Evolutionary conservation across 2,797 vertebrate genomes (phyloP).

Genomic region (Acomys russatus): DNA sequence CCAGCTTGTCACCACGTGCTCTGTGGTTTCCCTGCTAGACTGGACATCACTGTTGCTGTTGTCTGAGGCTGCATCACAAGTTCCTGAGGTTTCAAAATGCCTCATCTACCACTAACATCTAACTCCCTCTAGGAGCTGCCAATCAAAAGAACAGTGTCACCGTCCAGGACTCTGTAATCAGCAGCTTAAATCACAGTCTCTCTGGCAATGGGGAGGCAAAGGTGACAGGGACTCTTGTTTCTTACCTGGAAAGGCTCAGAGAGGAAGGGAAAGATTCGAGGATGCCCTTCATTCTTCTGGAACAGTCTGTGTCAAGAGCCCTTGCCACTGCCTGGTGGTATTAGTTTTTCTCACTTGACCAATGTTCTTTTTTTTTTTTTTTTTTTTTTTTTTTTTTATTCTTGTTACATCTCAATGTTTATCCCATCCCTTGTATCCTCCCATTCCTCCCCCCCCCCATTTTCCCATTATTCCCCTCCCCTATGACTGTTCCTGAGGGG

Average conservation of each 20-base stretch:
- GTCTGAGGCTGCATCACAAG: not conserved
- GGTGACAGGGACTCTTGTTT: not conserved
- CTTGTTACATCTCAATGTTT: no score
- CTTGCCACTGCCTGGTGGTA: not conserved
- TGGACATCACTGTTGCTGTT: not conserved
- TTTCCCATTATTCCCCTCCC: no score
- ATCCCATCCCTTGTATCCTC: no score
- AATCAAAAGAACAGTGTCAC: not conserved
- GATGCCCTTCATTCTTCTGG: not conserved
- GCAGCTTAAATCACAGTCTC: not conserved
- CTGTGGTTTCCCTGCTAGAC: not conserved
- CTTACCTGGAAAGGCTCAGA: not conserved
- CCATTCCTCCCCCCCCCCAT: no score
- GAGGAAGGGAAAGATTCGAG: not conserved
- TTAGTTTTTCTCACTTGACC: not conserved
- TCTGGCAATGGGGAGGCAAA: not conserved
- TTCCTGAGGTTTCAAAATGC: not conserved
- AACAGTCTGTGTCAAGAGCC: no score
- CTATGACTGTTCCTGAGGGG: no score
- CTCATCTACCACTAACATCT: not conserved
- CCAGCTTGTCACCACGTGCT: not conserved
- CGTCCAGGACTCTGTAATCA: fast-evolving
- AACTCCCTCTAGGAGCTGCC: not conserved
- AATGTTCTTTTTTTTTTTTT: no score
- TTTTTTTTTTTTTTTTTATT: no score